phyloP scores from a whole-genome alignment of 2,113 vertebrate genomes.

The Lathamus discolor region DNA sequence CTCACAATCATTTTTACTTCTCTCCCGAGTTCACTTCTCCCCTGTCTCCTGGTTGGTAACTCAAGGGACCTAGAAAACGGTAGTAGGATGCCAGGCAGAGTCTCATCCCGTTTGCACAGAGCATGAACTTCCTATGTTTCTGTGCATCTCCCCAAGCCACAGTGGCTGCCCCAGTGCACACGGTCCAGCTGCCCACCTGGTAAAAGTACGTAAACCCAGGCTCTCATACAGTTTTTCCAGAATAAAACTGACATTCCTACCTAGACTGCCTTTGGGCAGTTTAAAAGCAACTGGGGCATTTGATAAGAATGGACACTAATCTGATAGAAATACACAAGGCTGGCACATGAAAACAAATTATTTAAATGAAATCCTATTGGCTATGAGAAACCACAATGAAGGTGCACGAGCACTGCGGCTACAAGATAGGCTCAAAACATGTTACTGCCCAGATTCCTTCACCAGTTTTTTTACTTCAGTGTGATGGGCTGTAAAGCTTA shows the following conservation, averaged over 20 bases:
- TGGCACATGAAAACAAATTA: background rate
- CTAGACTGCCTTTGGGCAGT: background rate
- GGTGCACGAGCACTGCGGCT: background rate
- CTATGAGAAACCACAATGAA: background rate
- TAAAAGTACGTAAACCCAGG: fast-evolving
- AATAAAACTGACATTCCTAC: background rate
- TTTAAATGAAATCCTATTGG: background rate
- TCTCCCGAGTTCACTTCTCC: background rate
- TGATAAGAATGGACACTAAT: background rate
- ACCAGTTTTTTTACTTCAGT: background rate
- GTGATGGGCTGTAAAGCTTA: background rate
- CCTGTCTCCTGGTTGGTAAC: background rate
- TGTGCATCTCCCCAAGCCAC: background rate
- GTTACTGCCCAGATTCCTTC: background rate
- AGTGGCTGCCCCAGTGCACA: background rate
- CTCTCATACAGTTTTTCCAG: background rate
- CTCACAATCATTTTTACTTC: background rate
- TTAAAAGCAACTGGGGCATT: background rate
- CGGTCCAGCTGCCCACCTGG: fast-evolving
- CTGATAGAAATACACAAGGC: background rate
- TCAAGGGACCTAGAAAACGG: background rate
- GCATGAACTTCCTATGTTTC: background rate
- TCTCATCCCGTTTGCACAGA: background rate
- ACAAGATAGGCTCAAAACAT: background rate
- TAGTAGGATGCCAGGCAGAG: background rate